phyloP scores from a whole-genome alignment of 2,113 vertebrate genomes.

The Tychaedon coryphoeus region DNA sequence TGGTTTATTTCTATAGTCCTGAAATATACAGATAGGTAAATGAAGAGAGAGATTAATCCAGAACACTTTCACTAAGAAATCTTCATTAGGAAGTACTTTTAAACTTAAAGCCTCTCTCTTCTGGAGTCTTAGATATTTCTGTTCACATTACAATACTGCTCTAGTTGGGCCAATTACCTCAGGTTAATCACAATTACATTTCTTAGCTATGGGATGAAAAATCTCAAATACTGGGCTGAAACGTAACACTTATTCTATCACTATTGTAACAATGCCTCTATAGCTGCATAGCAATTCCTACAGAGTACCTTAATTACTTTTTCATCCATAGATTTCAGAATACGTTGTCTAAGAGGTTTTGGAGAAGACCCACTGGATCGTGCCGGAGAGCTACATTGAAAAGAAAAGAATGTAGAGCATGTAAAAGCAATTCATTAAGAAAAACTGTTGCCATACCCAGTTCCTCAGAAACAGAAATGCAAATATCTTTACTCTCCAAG shows the following conservation, averaged over 20 bases:
- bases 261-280: not conserved
- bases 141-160: not conserved
- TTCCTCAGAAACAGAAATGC: not conserved
- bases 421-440: not conserved
- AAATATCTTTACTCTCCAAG: not conserved
- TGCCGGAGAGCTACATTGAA: constrained; percentile 81
- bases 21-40: not conserved
- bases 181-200: not conserved
- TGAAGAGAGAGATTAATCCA: not conserved
- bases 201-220: not conserved
- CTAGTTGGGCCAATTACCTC: rapidly evolving
- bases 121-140: not conserved
- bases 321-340: constrained; percentile 73
- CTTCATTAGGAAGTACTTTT: not conserved
- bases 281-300: not conserved
- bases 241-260: not conserved
- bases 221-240: not conserved
- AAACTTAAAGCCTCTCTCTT: not conserved
- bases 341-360: constrained; percentile 80
- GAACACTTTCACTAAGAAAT: not conserved
- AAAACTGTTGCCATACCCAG: not conserved
- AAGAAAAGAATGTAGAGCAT: not conserved
- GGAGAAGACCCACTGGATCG: constrained; percentile 74
- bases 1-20: not conserved
- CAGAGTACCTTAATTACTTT: constrained; percentile 82